Percentiles rank a stretch among this genome's conserved stretches.
Evolutionary conservation across 2,888 invertebrate genomes (phyloP).

Genomic region (Cerceris rybyensis): DNA sequence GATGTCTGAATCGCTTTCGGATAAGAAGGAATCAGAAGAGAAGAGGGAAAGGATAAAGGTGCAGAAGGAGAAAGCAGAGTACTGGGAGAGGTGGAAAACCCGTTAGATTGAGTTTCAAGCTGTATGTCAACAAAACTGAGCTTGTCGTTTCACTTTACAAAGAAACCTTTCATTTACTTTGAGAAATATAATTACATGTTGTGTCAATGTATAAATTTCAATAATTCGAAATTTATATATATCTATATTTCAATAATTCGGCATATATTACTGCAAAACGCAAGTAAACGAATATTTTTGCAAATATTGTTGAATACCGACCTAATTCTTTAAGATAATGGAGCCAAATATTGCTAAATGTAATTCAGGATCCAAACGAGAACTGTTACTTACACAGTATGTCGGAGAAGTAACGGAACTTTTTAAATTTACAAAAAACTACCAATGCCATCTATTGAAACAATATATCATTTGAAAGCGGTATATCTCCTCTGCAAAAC

Average conservation of each 20-base stretch:
- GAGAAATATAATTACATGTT: constrained; percentile 50
- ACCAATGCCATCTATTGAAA: too few relatives aligned
- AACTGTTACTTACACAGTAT: too few relatives aligned
- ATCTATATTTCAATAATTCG: too few relatives aligned
- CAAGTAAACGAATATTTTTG: background rate
- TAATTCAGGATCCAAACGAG: too few relatives aligned
- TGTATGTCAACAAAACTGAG: constrained; percentile 69
- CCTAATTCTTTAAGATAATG: too few relatives aligned
- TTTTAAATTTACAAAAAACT: too few relatives aligned
- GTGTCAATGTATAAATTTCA: constrained; percentile 4
- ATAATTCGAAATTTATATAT: too few relatives aligned
- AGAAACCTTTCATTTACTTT: constrained; percentile 48
- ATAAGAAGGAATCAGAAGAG: constrained; percentile 22
- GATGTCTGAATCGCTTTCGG: constrained; percentile 23
- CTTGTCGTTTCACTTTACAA: constrained; percentile 10
- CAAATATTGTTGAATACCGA: too few relatives aligned
- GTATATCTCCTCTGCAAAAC: too few relatives aligned
- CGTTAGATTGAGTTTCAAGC: constrained; percentile 75
- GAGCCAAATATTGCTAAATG: too few relatives aligned
- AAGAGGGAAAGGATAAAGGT: constrained; percentile 1
- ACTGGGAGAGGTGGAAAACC: constrained; percentile 49
- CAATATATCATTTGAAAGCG: too few relatives aligned
- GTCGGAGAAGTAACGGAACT: too few relatives aligned
- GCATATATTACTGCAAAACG: background rate
- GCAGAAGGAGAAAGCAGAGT: constrained; percentile 24